A percentile compares a stretch with the other conserved stretches of the same genome.
phyloP scores from a whole-genome alignment of 2,888 invertebrate species.

The Hypsopygia costalis region DNA sequence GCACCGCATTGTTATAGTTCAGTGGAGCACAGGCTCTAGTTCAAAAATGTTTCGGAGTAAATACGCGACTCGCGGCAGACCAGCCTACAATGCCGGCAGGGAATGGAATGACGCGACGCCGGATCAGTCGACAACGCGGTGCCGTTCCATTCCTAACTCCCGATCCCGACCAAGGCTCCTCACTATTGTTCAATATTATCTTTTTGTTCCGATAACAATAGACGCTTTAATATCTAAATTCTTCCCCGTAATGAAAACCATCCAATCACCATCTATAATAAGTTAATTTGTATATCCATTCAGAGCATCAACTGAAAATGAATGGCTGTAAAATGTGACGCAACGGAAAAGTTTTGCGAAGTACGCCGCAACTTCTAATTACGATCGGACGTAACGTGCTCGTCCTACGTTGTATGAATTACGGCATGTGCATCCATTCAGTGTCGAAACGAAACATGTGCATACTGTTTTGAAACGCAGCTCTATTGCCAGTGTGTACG shows the following conservation, averaged over 20 bases:
- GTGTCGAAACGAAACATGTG: background rate
- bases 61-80: background rate
- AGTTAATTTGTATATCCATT: no score
- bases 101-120: background rate
- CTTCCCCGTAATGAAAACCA: background rate
- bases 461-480: background rate
- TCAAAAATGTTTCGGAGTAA: background rate
- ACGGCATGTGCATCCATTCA: background rate
- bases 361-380: background rate
- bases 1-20: no score
- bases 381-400: background rate
- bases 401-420: background rate
- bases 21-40: no score
- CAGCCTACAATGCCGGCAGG: background rate
- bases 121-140: background rate
- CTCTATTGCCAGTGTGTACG: background rate
- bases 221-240: background rate
- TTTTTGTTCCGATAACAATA: background rate
- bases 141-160: background rate
- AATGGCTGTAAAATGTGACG: background rate
- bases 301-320: background rate
- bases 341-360: background rate
- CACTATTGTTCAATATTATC: background rate
- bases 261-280: no score
- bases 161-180: background rate